Percentiles rank a stretch among this genome's conserved stretches.
These are phyloP conservation scores for Schizopygopsis malacanthus DNA, from an alignment of 2,797 vertebrate species.

Conservation along the genomic window DNA sequence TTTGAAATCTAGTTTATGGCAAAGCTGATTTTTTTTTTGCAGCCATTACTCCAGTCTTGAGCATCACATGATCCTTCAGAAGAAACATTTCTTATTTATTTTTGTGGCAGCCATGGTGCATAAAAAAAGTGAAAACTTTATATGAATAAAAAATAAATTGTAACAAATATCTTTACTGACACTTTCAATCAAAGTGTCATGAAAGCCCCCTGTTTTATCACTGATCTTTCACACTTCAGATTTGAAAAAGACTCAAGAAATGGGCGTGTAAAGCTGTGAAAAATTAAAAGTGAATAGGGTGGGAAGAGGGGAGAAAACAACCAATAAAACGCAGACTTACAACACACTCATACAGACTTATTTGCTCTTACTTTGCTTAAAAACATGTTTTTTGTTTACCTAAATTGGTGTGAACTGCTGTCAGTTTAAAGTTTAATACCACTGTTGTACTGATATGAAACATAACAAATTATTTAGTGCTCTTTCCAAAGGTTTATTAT, in stretches of 20 bases:
- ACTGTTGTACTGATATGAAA: not conserved
- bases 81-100: not conserved
- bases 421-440: not conserved
- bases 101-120: too few relatives aligned
- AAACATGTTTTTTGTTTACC: not conserved
- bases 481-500: not conserved
- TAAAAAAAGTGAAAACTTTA: too few relatives aligned
- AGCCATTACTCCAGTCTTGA: not conserved
- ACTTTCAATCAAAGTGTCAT: not conserved
- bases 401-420: not conserved
- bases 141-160: too few relatives aligned
- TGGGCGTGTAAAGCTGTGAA: not conserved
- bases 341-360: not conserved
- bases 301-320: not conserved
- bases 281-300: not conserved
- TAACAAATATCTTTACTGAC: not conserved
- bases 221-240: not conserved
- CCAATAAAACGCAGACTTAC: not conserved
- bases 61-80: not conserved
- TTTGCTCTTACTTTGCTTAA: not conserved
- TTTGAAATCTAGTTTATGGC: not conserved
- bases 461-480: not conserved
- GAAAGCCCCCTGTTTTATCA: not conserved
- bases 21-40: not conserved
- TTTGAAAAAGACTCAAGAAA: not conserved